These are phyloP conservation scores for Anarsia innoxiella DNA, from an alignment of 2,888 invertebrate species.

Conservation along the genomic window DNA sequence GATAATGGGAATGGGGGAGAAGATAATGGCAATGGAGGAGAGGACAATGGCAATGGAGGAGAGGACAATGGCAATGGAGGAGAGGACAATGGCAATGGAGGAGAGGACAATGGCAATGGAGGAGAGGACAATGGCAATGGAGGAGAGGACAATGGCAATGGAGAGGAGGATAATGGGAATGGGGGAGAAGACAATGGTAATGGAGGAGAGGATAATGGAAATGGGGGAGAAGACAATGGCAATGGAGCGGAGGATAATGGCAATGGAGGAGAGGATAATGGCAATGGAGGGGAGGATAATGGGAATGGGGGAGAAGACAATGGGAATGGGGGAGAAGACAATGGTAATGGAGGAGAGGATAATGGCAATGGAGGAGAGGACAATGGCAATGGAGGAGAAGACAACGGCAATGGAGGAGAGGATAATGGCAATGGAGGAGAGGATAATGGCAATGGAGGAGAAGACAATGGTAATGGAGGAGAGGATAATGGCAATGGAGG, in stretches of 20 bases:
- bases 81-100: background rate
- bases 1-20: background rate
- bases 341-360: too few species aligned
- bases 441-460: background rate
- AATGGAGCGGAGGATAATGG: too few species aligned
- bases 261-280: background rate
- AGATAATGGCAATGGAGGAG: background rate
- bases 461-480: background rate
- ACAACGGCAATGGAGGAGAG: background rate
- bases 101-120: background rate
- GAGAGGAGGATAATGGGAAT: background rate
- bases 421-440: background rate
- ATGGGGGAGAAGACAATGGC: background rate
- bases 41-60: background rate
- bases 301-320: too few species aligned
- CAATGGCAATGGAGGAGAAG: background rate
- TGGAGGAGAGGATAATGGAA: background rate
- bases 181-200: background rate
- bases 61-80: background rate
- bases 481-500: too few species aligned
- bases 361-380: background rate
- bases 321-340: too few species aligned
- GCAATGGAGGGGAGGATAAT: too few species aligned
- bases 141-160: background rate
- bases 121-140: background rate